These are phyloP conservation scores for Tetragonula carbonaria DNA, from an alignment of 2,888 invertebrate species.

Conservation along the genomic window DNA sequence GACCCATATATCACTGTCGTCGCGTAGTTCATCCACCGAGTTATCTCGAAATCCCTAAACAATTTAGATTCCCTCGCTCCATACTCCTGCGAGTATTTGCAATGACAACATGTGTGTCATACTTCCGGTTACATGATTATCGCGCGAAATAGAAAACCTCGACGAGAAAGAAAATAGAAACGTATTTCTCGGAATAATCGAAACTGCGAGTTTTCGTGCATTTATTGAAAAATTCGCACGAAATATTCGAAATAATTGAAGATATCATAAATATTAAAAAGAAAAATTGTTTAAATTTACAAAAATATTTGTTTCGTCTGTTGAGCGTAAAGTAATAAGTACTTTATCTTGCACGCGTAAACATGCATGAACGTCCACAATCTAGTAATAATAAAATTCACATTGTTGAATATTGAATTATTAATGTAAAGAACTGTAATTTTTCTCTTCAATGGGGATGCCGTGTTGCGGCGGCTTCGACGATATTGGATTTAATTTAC, in stretches of 20 bases:
- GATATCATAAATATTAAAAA: no score
- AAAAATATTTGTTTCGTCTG: no score
- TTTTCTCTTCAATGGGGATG: background rate
- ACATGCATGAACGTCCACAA: no score
- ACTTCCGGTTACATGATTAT: background rate
- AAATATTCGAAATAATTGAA: no score
- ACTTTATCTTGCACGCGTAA: no score
- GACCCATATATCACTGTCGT: slow-evolving; percentile 42
- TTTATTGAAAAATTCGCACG: no score
- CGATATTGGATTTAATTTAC: background rate
- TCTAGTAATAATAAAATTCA: background rate
- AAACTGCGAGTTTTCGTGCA: no score
- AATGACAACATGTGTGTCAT: slow-evolving; percentile 8
- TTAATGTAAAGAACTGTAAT: background rate
- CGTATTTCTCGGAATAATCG: no score
- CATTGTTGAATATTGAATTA: background rate
- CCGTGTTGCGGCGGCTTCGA: background rate
- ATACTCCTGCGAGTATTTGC: slow-evolving; percentile 10
- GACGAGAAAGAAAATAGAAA: no score
- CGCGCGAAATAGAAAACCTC: background rate
- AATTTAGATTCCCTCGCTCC: slow-evolving; percentile 36
- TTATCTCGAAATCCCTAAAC: slow-evolving; percentile 53
- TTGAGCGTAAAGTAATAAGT: no score
- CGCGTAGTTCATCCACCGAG: slow-evolving; percentile 31
- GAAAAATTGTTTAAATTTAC: background rate